Evolutionary conservation across 2,113 vertebrate genomes (phyloP).

Genomic region (Prinia subflava): DNA sequence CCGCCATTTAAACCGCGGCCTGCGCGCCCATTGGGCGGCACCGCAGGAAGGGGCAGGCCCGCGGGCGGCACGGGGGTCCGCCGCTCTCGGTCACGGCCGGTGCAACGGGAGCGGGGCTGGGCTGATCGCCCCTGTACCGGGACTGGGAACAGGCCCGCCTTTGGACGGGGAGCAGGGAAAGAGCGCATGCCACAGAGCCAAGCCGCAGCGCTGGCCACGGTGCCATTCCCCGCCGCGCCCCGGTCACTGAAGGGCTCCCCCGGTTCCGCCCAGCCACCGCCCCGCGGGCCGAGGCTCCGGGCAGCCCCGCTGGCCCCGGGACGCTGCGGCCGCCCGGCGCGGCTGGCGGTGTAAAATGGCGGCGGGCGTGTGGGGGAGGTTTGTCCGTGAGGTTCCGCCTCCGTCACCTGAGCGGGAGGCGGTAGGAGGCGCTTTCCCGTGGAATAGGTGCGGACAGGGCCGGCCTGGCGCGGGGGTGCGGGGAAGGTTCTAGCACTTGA

Average conservation of each 20-base stretch:
- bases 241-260: not conserved
- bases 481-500: not conserved
- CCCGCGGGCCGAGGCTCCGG: not conserved
- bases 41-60: not conserved
- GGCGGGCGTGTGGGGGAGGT: rapidly evolving
- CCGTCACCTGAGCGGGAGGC: too few species aligned
- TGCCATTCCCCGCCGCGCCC: not conserved
- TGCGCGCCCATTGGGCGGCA: not conserved
- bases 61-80: rapidly evolving
- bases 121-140: not conserved
- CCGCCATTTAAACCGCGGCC: not conserved
- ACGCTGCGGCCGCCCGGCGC: rapidly evolving
- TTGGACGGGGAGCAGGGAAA: not conserved
- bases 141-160: too few species aligned
- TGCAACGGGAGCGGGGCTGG: not conserved
- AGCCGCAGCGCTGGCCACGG: not conserved
- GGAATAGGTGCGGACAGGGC: too few species aligned
- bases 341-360: not conserved
- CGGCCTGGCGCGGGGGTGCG: not conserved
- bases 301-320: rapidly evolving
- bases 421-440: rapidly evolving
- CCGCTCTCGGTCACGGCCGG: rapidly evolving
- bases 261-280: too few species aligned
- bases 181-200: rapidly evolving
- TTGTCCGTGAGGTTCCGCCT: not conserved